Evolutionary conservation across 2,797 vertebrate species (phyloP), one percentile per base, ranked within the genome.

Genomic region (Pachyuromys duprasi): DNA sequence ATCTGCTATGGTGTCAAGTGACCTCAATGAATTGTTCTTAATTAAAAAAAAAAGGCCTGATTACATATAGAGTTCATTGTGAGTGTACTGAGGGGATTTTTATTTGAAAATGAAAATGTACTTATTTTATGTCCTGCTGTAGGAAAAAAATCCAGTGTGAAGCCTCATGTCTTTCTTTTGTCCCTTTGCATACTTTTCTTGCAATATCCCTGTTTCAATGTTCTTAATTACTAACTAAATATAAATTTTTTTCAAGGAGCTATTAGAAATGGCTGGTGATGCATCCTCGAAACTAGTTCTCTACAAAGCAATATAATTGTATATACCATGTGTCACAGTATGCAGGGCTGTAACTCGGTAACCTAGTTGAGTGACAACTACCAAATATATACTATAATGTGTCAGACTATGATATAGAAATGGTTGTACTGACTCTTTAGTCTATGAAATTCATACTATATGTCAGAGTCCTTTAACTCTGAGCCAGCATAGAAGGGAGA

Each of bases 11-110:
- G 42, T 91, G 9, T 89, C 93, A 92, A 74, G 67, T 92, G 79
- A 89, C 90, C 67, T 69, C 63, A 36, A 6, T 86, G 26, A 81
- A 82, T 95, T 91, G 95, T 97, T 97, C 96, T 96, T 96, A 97
- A 94, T 95, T 42, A 95, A 72, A 22, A 5, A 49, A 95, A 76
- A 22, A 4, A 53, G 53, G 36, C 60, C 26, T 81, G 80, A 67
- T 86, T 80, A n/a, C 33, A 17, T 89, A 42, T 65, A 90, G 69
- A 83, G 84, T 95, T 96, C 74, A 69, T 49, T 90, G 63, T 93
- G 63, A 72, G 28, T 31, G 79, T 72, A 72, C 57, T 75, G 33
- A 65, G 49, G 12, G 55, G 88, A 93, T 89, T 91, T 55, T 87
- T 89, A 63, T 93, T 89, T 70, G 39, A 45, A 67, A 17, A 2